Base-by-base conservation (phyloP, 2,888 invertebrate genomes). In the Drosophila neoperkinsi region DNA sequence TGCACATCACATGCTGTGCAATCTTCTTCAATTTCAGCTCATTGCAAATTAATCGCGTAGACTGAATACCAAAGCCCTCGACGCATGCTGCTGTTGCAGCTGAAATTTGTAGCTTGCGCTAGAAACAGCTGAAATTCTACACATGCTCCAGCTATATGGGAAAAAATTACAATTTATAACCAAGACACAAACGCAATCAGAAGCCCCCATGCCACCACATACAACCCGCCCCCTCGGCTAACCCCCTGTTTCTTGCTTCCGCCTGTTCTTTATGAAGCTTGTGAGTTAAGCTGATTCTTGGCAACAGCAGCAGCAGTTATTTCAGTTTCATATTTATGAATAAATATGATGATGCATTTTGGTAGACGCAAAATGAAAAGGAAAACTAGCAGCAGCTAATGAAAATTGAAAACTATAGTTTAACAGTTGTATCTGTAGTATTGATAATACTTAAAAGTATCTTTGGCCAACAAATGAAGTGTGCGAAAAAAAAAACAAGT, bases 1-100 rank as follows among this genome's bases (percentile, higher is more conserved):
- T 53, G 49, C 58, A 41, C 70, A 71, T 71, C 74, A 71, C 74
- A 74, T 77, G 66, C 78, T 63, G 57, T 77, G 81, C 87, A 83
- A 86, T 90, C 90, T 89, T 89, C 87, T 90, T 86, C 79, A 90
- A 86, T 81, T 88, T 86, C 66, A 81, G 72, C 87, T 90, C 90
- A 90, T 87, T 89, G 79, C 84, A 83, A 87, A 87, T 90, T 87
- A 87, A 89, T 86, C 84, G 89, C 58, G 56, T 63, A 62, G 70
- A 63, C 67, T 49, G 53, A 56, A 66, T 34, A 36, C 41, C 21
- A n/a, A 68, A 41, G 25, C 51, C 18, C 34, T 7, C 13, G 4
- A 16, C 50, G 31, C n/a, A 28, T 18, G 16, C n/a, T 34, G 10
- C 36, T 18, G 21, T 4, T 33, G 34, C 55, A 36, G 55, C 25